Evolutionary conservation across 2,888 invertebrate genomes (phyloP).

Genomic region (Brachyptera putata): DNA sequence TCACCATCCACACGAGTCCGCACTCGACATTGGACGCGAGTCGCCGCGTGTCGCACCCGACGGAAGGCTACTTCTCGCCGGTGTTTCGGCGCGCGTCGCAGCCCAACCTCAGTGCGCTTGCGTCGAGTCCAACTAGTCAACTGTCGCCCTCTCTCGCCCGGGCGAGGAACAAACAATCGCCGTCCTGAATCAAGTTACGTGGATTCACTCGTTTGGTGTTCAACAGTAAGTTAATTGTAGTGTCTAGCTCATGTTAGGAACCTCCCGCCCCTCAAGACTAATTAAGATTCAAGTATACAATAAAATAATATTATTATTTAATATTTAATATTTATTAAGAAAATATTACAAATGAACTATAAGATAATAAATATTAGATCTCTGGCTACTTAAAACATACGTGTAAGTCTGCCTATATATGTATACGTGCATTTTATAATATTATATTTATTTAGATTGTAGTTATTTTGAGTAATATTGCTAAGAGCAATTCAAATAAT

Average conservation of each 20-base stretch:
- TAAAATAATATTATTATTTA: too few relatives aligned
- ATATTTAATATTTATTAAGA: too few relatives aligned
- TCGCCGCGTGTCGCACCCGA: neutral
- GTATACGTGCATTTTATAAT: constrained; percentile 10
- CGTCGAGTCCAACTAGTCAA: constrained; percentile 7
- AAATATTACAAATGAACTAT: neutral
- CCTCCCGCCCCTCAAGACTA: too few relatives aligned
- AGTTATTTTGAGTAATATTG: neutral
- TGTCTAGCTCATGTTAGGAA: too few relatives aligned
- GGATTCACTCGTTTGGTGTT: neutral
- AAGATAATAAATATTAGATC: constrained; percentile 13
- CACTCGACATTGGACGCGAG: constrained; percentile 10
- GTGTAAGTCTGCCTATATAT: constrained; percentile 19
- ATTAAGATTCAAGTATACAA: neutral
- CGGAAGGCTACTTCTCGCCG: neutral
- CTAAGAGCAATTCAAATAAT: too few relatives aligned
- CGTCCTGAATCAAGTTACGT: neutral
- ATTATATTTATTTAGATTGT: neutral
- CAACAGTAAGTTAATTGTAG: neutral
- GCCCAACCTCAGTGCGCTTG: neutral
- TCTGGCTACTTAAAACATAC: constrained; percentile 8
- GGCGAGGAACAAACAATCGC: too few relatives aligned
- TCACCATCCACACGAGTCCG: constrained; percentile 31
- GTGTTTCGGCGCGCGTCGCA: constrained; percentile 8
- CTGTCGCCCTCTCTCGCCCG: neutral